Conservation (phyloP, 2,888 invertebrate species). For the Petrophora chlorosata region DNA sequence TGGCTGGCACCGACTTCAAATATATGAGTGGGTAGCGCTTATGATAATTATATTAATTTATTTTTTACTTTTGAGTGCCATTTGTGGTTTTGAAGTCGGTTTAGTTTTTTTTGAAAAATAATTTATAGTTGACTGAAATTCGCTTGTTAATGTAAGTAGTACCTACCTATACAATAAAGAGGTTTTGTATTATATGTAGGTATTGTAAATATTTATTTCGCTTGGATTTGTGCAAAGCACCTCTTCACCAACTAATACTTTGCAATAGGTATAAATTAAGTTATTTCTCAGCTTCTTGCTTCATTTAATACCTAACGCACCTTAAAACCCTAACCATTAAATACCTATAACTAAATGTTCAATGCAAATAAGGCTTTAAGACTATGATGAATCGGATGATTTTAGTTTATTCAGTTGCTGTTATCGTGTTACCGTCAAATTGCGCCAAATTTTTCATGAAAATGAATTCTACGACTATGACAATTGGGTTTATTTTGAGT, state of each 20-base stretch:
- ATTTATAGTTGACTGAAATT: too few species aligned
- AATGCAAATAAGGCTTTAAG: constrained; percentile 8
- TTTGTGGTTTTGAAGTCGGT: too few species aligned
- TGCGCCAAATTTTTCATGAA: constrained; percentile 4
- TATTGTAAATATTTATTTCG: too few species aligned
- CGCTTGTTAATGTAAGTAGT: too few species aligned
- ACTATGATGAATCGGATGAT: background rate
- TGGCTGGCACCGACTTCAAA: too few species aligned
- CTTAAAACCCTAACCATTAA: constrained; percentile 14
- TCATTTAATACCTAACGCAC: constrained; percentile 23
- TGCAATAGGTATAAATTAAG: constrained; percentile 20
- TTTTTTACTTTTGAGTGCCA: too few species aligned
- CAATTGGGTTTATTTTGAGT: constrained; percentile 7
- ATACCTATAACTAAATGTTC: background rate
- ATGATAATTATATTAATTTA: too few species aligned
- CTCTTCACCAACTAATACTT: constrained; percentile 7
- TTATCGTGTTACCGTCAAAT: background rate
- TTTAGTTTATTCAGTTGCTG: background rate
- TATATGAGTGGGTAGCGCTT: too few species aligned
- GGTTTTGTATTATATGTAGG: too few species aligned
- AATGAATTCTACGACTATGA: constrained; percentile 1
- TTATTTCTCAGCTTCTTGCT: constrained; percentile 23
- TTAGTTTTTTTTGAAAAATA: too few species aligned
- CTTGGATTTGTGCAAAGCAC: too few species aligned
- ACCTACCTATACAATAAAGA: too few species aligned